These are phyloP conservation scores for Manis crassicaudata DNA, from an alignment of 2,797 vertebrate genomes.

Conservation along the genomic window DNA sequence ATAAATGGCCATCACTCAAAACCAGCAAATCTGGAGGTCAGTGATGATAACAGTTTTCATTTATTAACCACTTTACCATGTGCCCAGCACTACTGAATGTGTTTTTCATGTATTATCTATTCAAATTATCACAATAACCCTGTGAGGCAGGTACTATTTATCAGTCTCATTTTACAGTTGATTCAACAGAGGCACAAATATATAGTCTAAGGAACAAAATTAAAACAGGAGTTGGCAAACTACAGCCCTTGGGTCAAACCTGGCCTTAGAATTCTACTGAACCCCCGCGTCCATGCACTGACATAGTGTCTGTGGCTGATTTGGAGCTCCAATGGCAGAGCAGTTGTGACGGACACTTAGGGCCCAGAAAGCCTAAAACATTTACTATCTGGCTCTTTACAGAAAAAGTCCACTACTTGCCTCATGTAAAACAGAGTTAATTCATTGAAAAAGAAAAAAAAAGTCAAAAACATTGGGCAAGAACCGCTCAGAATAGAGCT, in stretches of 20 bases:
- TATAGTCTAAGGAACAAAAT: background rate
- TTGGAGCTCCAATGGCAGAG: background rate
- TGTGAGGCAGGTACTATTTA: background rate
- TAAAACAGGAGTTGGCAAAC: background rate
- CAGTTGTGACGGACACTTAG: background rate
- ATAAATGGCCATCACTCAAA: background rate
- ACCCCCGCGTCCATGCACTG: background rate
- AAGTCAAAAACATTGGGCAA: background rate
- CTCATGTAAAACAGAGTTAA: background rate
- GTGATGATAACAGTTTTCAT: background rate
- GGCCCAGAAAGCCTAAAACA: background rate
- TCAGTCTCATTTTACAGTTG: background rate
- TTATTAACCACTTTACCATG: background rate
- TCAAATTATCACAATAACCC: background rate
- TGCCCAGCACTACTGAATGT: background rate
- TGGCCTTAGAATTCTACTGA: background rate
- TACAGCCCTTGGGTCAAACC: background rate
- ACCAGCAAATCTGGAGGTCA: background rate
- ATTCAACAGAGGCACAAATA: background rate
- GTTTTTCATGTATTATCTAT: background rate
- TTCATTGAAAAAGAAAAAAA: background rate
- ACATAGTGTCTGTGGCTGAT: background rate
- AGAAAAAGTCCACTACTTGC: background rate
- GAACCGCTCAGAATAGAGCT: background rate
- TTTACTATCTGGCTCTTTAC: background rate